phyloP scores from a whole-genome alignment of 1,140 invertebrate species.

The Drosophila funebris region DNA sequence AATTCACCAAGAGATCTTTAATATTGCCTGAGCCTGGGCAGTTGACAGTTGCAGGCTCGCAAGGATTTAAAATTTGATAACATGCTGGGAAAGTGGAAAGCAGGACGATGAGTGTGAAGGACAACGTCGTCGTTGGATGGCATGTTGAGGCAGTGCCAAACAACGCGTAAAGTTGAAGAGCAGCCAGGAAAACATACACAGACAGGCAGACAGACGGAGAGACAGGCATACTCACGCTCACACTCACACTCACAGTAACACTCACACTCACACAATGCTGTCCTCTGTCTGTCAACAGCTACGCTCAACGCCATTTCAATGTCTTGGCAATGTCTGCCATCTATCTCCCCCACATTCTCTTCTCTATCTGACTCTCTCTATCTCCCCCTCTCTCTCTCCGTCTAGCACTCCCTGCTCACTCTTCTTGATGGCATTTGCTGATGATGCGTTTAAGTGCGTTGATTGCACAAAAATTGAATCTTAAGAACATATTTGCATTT shows the following conservation, averaged over 20 bases:
- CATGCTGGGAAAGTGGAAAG: neutral
- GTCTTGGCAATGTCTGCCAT: slow-evolving; percentile 46
- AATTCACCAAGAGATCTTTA: slow-evolving; percentile 1
- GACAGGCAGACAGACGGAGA: neutral
- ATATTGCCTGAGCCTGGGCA: neutral
- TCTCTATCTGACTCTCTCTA: neutral
- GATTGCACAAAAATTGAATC: slow-evolving; percentile 79
- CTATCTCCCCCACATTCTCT: slow-evolving; percentile 25
- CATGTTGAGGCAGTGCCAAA: slow-evolving; percentile 32
- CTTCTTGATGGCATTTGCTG: slow-evolving; percentile 10
- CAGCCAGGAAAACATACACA: slow-evolving; percentile 22
- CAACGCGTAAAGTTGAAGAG: slow-evolving; percentile 42
- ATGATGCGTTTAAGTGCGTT: slow-evolving; percentile 48
- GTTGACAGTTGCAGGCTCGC: slow-evolving; percentile 4
- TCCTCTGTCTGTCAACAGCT: slow-evolving; percentile 28
- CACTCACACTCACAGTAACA: slow-evolving; percentile 4
- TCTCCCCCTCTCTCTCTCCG: neutral
- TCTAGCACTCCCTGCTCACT: neutral
- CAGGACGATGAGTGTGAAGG: neutral
- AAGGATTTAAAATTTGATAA: slow-evolving; percentile 30
- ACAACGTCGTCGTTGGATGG: slow-evolving; percentile 5
- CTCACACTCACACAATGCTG: neutral
- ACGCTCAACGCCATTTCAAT: slow-evolving; percentile 40
- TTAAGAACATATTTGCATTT: slow-evolving; percentile 77
- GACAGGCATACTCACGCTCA: slow-evolving; percentile 3